These are phyloP conservation scores for Aphyosemion australe DNA, from an alignment of 2,113 vertebrate species.

Conservation along the genomic window DNA sequence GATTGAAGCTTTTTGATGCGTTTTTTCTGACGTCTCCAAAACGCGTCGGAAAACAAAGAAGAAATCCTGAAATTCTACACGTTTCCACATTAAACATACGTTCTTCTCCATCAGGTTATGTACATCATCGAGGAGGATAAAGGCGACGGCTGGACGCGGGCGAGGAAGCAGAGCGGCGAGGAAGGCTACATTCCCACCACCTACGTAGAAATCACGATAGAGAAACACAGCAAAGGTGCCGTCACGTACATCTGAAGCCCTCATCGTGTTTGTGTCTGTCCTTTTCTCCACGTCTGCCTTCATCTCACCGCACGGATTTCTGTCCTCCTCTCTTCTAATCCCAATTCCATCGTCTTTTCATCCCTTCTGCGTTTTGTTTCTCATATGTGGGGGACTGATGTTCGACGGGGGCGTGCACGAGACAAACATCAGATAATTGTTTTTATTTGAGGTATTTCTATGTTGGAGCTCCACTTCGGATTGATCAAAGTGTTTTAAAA, in stretches of 20 bases:
- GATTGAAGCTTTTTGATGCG: too few species aligned
- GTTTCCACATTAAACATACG: neutral
- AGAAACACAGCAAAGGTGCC: constrained; percentile 99
- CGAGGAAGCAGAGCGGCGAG: constrained; percentile 92
- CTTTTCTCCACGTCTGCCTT: neutral
- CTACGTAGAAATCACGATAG: constrained; percentile 98
- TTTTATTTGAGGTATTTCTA: neutral
- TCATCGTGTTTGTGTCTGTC: neutral
- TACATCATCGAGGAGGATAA: constrained; percentile 99
- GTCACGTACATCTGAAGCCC: constrained; percentile 97
- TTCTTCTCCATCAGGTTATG: constrained; percentile 70
- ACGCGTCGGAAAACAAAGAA: too few species aligned
- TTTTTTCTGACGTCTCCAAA: too few species aligned
- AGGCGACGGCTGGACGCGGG: constrained; percentile 97
- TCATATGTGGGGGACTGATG: constrained; percentile 23
- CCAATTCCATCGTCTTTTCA: constrained; percentile 32
- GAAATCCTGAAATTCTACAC: too few species aligned
- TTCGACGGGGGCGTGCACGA: constrained; percentile 71
- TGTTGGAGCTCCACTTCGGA: constrained; percentile 39
- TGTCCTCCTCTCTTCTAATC: neutral
- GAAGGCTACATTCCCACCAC: constrained; percentile 98
- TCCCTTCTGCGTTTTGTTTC: constrained; percentile 24
- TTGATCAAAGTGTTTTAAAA: constrained; percentile 58
- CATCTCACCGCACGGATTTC: constrained; percentile 46
- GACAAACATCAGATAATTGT: constrained; percentile 52